Base-by-base conservation (phyloP, 2,888 invertebrate species). In the Xanthorhoe designata region DNA sequence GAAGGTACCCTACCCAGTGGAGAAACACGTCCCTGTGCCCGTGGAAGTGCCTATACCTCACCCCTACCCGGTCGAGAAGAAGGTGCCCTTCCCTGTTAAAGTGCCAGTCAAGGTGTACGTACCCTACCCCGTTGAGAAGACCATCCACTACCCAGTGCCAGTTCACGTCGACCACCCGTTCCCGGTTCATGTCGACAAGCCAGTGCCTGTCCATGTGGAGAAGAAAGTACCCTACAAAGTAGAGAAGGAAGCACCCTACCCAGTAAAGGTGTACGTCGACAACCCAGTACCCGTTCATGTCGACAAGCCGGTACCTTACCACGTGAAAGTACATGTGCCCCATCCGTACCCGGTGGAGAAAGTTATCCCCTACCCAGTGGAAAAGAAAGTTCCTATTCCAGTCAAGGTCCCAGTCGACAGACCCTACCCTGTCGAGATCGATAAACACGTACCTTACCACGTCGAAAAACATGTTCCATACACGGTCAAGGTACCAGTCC, bases 141-240 rank as follows among this genome's bases (percentile, higher is more conserved):
- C 95, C 69, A 90, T 97, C 53, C 96, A 95, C 71, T 95, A 95
- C 78, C 95, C 96, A 67, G 96, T 97, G 0, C 94, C 95, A 75
- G 96, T 96, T 1, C 95, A 91, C 55, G 94, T 96, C 8, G 96
- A 96, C 79, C 87, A 94, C 74, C 96, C 96, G 8, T 94, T 95
- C 55, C 95, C 96, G 52, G 96, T 96, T 3, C 95, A 95, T 73
- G 91, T 96, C 2, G 95, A 95, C 4, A 95, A 96, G 80, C 96
- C 96, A 8, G 94, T 95, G 61, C 96, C 97, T 5, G 95, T 96
- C 0, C 95, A 94, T 54, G 95, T 97, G 0, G 96, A 96, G 77
- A 96, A 96, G 82, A 96, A 95, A 60, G 95, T 97, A 56, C 96
- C 96, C 1, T 96, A 96, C 86, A 95, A 95, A 61, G 95, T 96